Percentiles rank a stretch among this genome's conserved stretches.
These are phyloP conservation scores for Callocephalon fimbriatum DNA, from an alignment of 2,113 vertebrate species.

Conservation along the genomic window DNA sequence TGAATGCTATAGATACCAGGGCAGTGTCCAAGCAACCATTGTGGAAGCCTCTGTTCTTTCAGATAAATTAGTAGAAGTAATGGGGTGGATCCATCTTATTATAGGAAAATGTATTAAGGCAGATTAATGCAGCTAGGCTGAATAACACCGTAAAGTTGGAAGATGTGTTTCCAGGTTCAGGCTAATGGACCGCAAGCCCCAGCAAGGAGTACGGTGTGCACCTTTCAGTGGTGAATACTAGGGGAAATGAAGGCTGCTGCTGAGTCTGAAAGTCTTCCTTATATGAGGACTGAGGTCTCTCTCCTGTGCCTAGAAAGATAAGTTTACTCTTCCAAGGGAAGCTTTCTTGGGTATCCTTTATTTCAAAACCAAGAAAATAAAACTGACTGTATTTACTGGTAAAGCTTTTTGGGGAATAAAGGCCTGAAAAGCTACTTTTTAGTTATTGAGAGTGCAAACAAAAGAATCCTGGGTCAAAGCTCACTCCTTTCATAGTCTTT, in stretches of 20 bases:
- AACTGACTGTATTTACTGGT: conserved; percentile 4
- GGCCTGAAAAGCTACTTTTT: not conserved
- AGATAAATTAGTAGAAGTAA: conserved; percentile 58
- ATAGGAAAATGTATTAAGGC: conserved; percentile 28
- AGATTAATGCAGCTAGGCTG: conserved; percentile 36
- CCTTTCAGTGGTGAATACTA: not conserved
- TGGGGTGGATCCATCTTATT: conserved; percentile 50
- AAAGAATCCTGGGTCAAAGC: conserved; percentile 42
- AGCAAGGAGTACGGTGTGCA: accelerated
- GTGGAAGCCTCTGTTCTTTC: conserved; percentile 42
- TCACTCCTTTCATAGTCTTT: conserved; percentile 17
- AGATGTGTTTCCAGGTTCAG: not conserved
- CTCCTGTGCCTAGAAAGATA: not conserved
- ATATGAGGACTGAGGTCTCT: not conserved
- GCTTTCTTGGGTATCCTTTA: not conserved
- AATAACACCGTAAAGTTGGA: not conserved
- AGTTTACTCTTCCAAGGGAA: conserved; percentile 3
- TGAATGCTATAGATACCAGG: not conserved
- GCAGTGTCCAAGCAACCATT: not conserved
- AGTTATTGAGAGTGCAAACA: not conserved
- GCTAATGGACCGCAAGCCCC: not conserved
- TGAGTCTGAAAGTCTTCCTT: not conserved
- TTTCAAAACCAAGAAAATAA: conserved; percentile 6
- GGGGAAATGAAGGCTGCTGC: not conserved
- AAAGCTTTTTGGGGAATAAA: not conserved